Conservation (phyloP, 2,888 invertebrate species). For the Trachelus iudaicus region DNA sequence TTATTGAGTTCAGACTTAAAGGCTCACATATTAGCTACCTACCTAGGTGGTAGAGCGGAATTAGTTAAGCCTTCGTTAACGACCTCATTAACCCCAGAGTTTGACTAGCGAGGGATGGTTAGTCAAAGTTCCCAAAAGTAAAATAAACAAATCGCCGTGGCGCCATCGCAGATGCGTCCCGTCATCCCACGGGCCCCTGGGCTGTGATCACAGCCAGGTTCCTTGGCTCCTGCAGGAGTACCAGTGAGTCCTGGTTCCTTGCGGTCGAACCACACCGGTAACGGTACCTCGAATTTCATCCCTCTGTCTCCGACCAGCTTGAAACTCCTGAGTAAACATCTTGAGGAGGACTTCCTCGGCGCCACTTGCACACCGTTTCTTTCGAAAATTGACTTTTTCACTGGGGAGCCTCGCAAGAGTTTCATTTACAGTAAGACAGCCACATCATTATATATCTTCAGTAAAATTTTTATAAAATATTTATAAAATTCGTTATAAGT, state of each 20-base stretch:
- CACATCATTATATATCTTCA: background rate
- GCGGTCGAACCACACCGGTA: slow-evolving; percentile 11
- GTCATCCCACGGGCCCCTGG: slow-evolving; percentile 52
- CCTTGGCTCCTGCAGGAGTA: slow-evolving; percentile 12
- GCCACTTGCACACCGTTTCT: slow-evolving; percentile 44
- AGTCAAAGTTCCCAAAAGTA: slow-evolving; percentile 37
- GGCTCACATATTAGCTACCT: background rate
- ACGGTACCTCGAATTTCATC: slow-evolving; percentile 51
- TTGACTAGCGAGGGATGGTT: slow-evolving; percentile 7
- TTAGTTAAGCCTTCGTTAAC: slow-evolving; percentile 51
- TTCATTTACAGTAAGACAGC: background rate
- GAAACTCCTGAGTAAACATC: slow-evolving; percentile 60
- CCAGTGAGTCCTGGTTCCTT: slow-evolving; percentile 1
- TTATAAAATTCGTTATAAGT: background rate
- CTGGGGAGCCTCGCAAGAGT: background rate
- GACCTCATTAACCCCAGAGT: slow-evolving; percentile 54
- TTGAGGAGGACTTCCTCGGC: slow-evolving; percentile 48
- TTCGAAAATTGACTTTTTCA: slow-evolving; percentile 2
- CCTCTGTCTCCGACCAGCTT: slow-evolving; percentile 29
- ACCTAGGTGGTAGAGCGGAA: slow-evolving; percentile 29
- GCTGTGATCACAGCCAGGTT: slow-evolving; percentile 24
- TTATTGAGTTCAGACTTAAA: background rate
- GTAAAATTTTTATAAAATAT: background rate
- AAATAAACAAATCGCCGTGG: slow-evolving; percentile 63
- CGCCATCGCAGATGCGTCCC: slow-evolving; percentile 64